Conservation (phyloP, 2,113 vertebrate genomes). For the Illadopsis cleaveri region DNA sequence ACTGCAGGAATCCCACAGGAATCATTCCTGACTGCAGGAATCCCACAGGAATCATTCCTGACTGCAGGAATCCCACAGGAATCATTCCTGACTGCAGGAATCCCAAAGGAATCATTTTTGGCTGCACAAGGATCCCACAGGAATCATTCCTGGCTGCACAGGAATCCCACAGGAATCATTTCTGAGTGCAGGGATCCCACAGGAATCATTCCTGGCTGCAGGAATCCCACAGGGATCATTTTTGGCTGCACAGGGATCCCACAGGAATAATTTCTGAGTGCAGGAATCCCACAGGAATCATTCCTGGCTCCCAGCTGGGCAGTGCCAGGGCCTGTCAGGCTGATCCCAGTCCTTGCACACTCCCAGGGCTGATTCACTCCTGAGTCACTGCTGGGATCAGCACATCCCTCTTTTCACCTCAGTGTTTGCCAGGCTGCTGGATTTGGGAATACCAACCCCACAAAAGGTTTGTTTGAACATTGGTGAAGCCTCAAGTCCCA, state of each 20-base stretch:
- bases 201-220: background rate
- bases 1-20: background rate
- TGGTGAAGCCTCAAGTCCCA: background rate
- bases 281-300: background rate
- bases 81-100: background rate
- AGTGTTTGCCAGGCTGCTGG: background rate
- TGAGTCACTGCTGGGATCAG: background rate
- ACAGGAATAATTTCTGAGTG: background rate
- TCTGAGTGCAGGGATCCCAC: background rate
- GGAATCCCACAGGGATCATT: background rate
- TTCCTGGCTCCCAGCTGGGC: background rate
- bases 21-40: background rate
- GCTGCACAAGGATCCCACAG: background rate
- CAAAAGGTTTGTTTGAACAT: background rate
- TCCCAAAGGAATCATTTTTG: background rate
- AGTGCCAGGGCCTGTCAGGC: background rate
- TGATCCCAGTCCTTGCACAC: background rate
- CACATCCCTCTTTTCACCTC: background rate
- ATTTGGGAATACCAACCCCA: background rate
- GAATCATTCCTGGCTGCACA: background rate
- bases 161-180: background rate
- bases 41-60: background rate
- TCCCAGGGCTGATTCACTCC: background rate
- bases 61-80: background rate
- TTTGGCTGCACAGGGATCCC: background rate